Percentiles rank a stretch among this genome's conserved stretches.
phyloP scores from a whole-genome alignment of 1,140 invertebrate genomes.

The Paraescarpia echinospica region DNA sequence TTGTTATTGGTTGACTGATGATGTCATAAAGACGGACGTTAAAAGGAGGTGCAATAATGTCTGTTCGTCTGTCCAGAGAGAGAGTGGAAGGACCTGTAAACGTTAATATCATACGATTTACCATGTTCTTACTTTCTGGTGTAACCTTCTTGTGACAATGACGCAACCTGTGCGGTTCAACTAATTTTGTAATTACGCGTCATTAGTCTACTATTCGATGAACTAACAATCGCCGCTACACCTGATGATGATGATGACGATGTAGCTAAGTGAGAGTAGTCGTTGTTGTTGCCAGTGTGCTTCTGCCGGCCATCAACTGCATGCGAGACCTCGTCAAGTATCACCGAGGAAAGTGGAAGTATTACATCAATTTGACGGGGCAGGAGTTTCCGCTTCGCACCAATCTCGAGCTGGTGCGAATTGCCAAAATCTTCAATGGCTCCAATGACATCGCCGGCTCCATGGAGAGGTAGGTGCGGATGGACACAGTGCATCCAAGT shows the following conservation, averaged over 20 bases:
- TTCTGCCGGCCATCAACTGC: slow-evolving; percentile 44
- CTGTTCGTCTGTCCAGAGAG: not conserved
- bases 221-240: not conserved
- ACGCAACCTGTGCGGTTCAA: not conserved
- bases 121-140: not conserved
- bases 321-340: slow-evolving; percentile 39
- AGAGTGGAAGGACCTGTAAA: not conserved
- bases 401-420: slow-evolving; percentile 29
- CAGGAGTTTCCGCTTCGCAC: slow-evolving; percentile 32
- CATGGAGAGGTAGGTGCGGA: slow-evolving; percentile 17
- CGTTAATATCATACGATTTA: not conserved
- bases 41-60: not conserved
- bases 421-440: slow-evolving; percentile 33
- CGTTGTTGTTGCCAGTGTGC: slow-evolving; percentile 16
- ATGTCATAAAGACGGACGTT: no score
- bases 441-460: slow-evolving; percentile 33
- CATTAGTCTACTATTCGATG: not conserved
- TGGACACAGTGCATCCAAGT: not conserved
- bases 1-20: no score
- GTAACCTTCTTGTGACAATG: not conserved
- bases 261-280: slow-evolving; percentile 3
- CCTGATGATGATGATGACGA: not conserved
- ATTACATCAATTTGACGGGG: slow-evolving; percentile 34
- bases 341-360: slow-evolving; percentile 28
- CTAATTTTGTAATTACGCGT: not conserved